A percentile compares a stretch with the other conserved stretches of the same genome.
Evolutionary conservation across 2,113 vertebrate genomes (phyloP).

Genomic region (Mungos mungo): DNA sequence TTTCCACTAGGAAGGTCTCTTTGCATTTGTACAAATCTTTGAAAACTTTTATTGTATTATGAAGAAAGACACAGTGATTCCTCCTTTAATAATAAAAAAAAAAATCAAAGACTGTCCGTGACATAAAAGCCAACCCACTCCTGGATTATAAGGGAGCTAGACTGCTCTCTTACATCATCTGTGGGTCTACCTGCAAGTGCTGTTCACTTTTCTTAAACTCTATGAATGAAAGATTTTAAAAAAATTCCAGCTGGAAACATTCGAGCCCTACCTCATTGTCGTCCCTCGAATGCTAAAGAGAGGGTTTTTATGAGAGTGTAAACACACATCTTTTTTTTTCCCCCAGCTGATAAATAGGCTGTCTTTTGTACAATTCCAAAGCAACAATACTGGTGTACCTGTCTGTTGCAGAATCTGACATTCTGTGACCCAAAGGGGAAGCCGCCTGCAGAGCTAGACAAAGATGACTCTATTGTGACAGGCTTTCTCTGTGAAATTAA

Average conservation of each 20-base stretch:
- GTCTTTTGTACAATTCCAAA: not conserved
- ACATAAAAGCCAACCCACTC: not conserved
- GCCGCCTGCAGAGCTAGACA: conserved; percentile 30
- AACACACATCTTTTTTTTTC: not conserved
- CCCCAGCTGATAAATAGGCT: not conserved
- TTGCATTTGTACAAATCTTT: not conserved
- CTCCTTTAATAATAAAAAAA: not conserved
- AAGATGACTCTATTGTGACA: conserved; percentile 54
- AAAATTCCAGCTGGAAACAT: not conserved
- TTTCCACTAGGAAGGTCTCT: not conserved
- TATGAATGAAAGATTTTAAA: not conserved
- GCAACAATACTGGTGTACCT: not conserved
- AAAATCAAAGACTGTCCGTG: not conserved
- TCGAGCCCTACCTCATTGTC: not conserved
- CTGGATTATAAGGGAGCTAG: not conserved
- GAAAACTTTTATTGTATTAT: not conserved
- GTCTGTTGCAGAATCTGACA: conserved; percentile 46
- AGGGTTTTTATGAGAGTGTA: not conserved
- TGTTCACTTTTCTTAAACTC: not conserved
- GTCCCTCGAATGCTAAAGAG: not conserved
- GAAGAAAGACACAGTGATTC: not conserved
- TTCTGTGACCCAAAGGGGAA: conserved; percentile 44
- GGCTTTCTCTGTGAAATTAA: conserved; percentile 53
- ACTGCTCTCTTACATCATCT: not conserved
- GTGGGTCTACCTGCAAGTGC: not conserved